Evolutionary conservation across 2,797 vertebrate species (phyloP).

Genomic region (Podargus strigoides): DNA sequence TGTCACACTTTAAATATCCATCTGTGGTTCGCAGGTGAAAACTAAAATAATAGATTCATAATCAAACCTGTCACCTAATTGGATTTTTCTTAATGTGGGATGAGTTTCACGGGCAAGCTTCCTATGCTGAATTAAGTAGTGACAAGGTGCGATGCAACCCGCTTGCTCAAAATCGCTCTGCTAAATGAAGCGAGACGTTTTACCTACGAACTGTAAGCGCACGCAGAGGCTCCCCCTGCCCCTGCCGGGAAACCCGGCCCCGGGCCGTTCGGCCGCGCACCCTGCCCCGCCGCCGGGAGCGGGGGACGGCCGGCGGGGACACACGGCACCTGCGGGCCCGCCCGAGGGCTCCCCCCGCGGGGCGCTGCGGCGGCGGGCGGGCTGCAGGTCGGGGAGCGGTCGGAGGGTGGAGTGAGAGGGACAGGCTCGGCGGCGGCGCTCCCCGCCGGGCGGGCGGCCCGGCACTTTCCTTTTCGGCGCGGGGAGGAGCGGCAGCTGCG

Average conservation of each 20-base stretch:
- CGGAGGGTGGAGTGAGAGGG: slow-evolving; percentile 72
- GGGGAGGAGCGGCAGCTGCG: slow-evolving; percentile 69
- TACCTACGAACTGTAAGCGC: fast-evolving
- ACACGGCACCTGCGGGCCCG: neutral
- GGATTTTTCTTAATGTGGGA: neutral
- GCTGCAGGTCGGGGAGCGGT: slow-evolving; percentile 50
- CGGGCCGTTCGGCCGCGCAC: too few relatives aligned
- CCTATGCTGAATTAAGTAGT: fast-evolving
- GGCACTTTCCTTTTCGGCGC: slow-evolving; percentile 46
- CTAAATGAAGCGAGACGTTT: fast-evolving
- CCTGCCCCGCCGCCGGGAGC: neutral
- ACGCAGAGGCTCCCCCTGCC: too few relatives aligned
- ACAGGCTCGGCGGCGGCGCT: neutral
- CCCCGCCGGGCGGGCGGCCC: neutral
- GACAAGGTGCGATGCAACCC: neutral
- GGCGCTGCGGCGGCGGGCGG: neutral
- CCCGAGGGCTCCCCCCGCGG: neutral
- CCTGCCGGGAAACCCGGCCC: too few relatives aligned
- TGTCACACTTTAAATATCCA: neutral
- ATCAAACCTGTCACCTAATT: fast-evolving
- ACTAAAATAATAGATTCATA: fast-evolving
- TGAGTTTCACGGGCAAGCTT: neutral
- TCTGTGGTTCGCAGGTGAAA: neutral
- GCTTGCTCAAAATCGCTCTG: fast-evolving
- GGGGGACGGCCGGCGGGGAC: too few relatives aligned